Evolutionary conservation across 2,113 vertebrate genomes (phyloP).

Genomic region (Delphinapterus leucas): DNA sequence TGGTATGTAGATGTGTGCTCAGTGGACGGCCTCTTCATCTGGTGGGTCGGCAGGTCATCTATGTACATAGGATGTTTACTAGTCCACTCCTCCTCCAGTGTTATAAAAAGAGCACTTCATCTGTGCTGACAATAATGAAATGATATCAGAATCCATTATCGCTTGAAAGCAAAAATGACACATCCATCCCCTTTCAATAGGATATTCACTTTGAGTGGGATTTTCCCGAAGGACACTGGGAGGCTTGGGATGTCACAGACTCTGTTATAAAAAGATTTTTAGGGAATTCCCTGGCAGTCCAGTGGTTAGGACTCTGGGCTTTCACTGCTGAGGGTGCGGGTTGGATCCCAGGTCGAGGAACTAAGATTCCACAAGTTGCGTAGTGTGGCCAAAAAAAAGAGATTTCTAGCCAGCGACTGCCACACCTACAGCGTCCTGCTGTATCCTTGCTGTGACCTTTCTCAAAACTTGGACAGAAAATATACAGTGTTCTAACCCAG

Average conservation of each 20-base stretch:
- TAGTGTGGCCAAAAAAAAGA: background rate
- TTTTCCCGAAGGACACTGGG: background rate
- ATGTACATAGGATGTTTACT: background rate
- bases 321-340: background rate
- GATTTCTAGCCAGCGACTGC: background rate
- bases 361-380: background rate
- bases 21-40: background rate
- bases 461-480: background rate
- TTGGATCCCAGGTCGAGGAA: background rate
- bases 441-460: background rate
- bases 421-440: background rate
- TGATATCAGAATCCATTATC: background rate
- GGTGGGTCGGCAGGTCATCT: background rate
- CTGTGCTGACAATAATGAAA: background rate
- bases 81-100: background rate
- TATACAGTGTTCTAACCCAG: constrained; percentile 1
- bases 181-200: background rate
- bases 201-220: background rate
- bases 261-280: background rate
- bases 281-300: background rate
- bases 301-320: background rate
- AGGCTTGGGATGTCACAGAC: background rate
- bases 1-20: background rate
- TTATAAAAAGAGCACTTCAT: background rate
- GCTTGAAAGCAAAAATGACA: background rate